These are phyloP conservation scores for Odobenus rosmarus DNA, from an alignment of 2,113 vertebrate genomes.

Conservation along the genomic window DNA sequence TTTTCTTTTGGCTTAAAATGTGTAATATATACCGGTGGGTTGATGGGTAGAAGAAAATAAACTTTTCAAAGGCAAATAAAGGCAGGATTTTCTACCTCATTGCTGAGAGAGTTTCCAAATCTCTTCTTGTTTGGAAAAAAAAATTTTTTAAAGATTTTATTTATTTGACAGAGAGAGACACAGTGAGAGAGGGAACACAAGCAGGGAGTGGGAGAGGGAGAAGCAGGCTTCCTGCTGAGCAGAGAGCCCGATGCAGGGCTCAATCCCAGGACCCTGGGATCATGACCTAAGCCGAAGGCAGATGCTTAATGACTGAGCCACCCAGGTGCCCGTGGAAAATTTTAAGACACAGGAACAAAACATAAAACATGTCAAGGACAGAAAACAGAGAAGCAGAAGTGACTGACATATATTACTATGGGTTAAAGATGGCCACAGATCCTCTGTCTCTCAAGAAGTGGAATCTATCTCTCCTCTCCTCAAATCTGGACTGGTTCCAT, in stretches of 20 bases:
- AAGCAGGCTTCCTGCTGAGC: no score
- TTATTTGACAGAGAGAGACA: no score
- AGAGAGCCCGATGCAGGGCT: no score
- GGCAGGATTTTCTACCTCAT: conserved; percentile 23
- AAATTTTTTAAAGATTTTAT: background rate
- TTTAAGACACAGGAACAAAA: background rate
- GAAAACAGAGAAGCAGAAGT: background rate
- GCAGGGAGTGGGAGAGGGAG: no score
- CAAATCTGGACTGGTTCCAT: background rate
- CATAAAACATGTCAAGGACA: background rate
- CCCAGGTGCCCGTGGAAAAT: background rate
- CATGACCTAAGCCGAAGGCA: no score
- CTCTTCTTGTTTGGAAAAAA: background rate
- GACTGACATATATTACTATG: background rate
- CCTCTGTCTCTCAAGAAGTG: background rate
- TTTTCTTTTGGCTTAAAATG: conserved; percentile 62
- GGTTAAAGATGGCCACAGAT: background rate
- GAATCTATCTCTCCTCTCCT: background rate
- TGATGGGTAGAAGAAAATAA: background rate
- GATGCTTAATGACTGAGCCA: no score
- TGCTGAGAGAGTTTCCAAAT: background rate
- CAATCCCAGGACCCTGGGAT: no score
- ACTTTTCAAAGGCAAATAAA: conserved; percentile 58
- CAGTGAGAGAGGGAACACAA: no score
- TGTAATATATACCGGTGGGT: background rate